phyloP scores from a whole-genome alignment of 2,797 vertebrate species.

The Gorsachius magnificus region DNA sequence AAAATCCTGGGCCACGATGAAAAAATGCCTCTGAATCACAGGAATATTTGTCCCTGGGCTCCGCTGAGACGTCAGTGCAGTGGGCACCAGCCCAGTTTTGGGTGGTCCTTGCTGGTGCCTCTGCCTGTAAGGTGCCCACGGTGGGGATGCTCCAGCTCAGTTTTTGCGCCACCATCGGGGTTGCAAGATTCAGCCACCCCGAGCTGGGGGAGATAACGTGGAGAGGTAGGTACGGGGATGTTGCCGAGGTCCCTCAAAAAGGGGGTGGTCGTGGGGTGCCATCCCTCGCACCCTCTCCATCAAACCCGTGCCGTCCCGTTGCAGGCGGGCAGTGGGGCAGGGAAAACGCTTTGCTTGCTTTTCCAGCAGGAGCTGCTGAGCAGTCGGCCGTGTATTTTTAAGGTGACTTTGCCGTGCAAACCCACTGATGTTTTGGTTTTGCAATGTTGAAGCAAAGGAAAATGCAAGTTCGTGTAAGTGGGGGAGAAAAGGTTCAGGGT shows the following conservation, averaged over 20 bases:
- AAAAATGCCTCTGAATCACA: background rate
- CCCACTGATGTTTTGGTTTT: background rate
- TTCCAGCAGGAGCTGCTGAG: background rate
- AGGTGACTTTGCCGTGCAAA: background rate
- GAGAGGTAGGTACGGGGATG: background rate
- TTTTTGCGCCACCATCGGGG: accelerated
- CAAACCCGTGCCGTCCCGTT: accelerated
- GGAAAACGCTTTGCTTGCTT: background rate
- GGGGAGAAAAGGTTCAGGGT: background rate
- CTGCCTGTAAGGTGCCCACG: accelerated
- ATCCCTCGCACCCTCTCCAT: background rate
- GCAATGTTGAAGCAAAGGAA: accelerated
- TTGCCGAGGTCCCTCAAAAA: background rate
- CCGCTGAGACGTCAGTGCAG: background rate
- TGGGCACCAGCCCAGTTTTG: background rate
- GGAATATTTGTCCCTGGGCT: background rate
- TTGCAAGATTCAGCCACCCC: background rate
- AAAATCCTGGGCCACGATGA: background rate
- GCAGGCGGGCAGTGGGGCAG: background rate
- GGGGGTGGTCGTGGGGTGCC: background rate
- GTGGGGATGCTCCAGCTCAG: background rate
- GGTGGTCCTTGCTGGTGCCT: background rate
- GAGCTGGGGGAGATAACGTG: accelerated
- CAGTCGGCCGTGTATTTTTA: background rate
- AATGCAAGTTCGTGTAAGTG: background rate